Conservation (phyloP, 2,888 invertebrate species). For the Himalopsyche tibetana region DNA sequence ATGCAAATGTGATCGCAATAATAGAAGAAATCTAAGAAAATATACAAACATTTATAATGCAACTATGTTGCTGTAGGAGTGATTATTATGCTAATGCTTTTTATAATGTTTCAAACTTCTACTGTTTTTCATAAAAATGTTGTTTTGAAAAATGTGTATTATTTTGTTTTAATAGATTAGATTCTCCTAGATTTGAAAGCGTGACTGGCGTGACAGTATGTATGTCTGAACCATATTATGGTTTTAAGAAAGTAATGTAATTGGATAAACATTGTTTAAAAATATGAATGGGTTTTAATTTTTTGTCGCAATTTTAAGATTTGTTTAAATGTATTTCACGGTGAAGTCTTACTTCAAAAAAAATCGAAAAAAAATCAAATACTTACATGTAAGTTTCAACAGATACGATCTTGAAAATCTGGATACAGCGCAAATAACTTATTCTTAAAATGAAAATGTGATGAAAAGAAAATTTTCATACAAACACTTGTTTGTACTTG, state of each 20-base stretch:
- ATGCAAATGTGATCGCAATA: conserved; percentile 66
- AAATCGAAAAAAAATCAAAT: neutral
- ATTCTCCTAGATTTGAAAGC: conserved; percentile 45
- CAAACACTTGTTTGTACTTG: neutral
- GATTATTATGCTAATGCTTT: conserved; percentile 59
- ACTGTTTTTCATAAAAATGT: conserved; percentile 24
- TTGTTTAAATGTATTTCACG: neutral
- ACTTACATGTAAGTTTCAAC: neutral
- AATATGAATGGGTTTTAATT: neutral
- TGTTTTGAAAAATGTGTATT: neutral
- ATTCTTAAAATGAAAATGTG: neutral
- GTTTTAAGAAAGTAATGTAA: too few relatives aligned
- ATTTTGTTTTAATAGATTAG: conserved; percentile 41
- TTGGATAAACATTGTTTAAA: neutral
- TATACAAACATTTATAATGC: conserved; percentile 58
- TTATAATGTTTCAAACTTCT: conserved; percentile 38
- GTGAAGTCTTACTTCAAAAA: neutral
- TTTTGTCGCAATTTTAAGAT: neutral
- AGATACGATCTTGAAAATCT: neutral
- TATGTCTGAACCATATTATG: neutral
- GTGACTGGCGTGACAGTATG: neutral
- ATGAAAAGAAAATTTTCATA: neutral
- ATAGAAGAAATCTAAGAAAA: conserved; percentile 62
- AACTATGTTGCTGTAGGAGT: conserved; percentile 54
- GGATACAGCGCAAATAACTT: conserved; percentile 42